Evolutionary conservation across 2,888 invertebrate species (phyloP).

Genomic region (Tryphoninae sp.): DNA sequence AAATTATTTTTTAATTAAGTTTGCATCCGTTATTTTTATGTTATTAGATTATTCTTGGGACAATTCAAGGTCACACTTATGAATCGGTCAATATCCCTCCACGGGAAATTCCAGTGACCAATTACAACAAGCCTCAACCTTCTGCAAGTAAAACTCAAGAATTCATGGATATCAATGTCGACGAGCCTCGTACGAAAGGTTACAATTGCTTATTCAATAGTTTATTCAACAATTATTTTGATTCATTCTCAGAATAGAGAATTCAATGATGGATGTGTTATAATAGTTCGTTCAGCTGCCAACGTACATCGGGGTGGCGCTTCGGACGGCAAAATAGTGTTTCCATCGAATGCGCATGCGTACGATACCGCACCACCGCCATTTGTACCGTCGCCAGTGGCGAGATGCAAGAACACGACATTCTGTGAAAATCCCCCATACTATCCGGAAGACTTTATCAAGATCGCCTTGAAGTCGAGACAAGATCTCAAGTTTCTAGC

Average conservation of each 20-base stretch:
- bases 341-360: slow-evolving; percentile 67
- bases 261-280: neutral
- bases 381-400: slow-evolving; percentile 38
- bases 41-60: slow-evolving; percentile 25
- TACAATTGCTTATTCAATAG: slow-evolving; percentile 13
- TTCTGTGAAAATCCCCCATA: slow-evolving; percentile 70
- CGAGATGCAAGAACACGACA: slow-evolving; percentile 68
- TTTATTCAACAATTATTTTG: slow-evolving; percentile 15
- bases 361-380: neutral
- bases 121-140: slow-evolving; percentile 12
- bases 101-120: slow-evolving; percentile 6
- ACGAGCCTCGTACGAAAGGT: slow-evolving; percentile 10
- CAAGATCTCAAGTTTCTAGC: slow-evolving; percentile 70
- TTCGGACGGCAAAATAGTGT: slow-evolving; percentile 70
- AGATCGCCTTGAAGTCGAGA: slow-evolving; percentile 66
- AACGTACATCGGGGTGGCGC: slow-evolving; percentile 18
- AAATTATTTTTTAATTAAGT: neutral
- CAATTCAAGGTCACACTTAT: slow-evolving; percentile 36
- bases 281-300: slow-evolving; percentile 4
- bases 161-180: neutral
- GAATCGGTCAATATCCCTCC: slow-evolving; percentile 1
- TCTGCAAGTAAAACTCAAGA: slow-evolving; percentile 1
- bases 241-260: neutral
- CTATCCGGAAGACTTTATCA: slow-evolving; percentile 72
- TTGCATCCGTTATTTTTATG: neutral